Evolutionary conservation across 2,797 vertebrate genomes (phyloP).

Genomic region (Chloroceryle amazona): DNA sequence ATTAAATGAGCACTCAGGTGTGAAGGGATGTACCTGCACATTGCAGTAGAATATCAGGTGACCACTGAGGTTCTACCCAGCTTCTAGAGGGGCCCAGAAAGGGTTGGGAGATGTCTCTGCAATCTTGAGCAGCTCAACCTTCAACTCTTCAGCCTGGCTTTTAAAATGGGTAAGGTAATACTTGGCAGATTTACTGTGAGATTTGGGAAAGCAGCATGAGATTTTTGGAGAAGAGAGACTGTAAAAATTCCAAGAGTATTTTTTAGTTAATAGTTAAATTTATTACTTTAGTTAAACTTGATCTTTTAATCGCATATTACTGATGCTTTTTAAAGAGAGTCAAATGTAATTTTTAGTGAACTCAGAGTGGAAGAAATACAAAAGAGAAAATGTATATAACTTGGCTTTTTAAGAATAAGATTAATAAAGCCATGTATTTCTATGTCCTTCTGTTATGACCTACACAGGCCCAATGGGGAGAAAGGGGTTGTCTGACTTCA

Average conservation of each 20-base stretch:
- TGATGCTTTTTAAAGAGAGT: background rate
- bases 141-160: background rate
- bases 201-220: background rate
- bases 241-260: background rate
- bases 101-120: background rate
- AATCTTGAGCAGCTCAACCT: background rate
- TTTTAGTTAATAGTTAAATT: background rate
- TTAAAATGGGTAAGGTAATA: background rate
- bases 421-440: background rate
- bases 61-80: background rate
- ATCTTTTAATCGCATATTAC: background rate
- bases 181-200: background rate
- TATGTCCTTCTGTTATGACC: background rate
- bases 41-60: background rate
- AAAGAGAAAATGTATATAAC: background rate
- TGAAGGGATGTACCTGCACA: fast-evolving
- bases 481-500: background rate
- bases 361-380: background rate
- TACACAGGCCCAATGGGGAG: background rate
- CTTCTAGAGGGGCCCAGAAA: background rate
- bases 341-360: background rate
- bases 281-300: background rate
- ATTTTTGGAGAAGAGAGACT: background rate
- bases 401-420: background rate
- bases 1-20: background rate